phyloP scores from a whole-genome alignment of 2,797 vertebrate genomes.

The Poeciliopsis turneri region DNA sequence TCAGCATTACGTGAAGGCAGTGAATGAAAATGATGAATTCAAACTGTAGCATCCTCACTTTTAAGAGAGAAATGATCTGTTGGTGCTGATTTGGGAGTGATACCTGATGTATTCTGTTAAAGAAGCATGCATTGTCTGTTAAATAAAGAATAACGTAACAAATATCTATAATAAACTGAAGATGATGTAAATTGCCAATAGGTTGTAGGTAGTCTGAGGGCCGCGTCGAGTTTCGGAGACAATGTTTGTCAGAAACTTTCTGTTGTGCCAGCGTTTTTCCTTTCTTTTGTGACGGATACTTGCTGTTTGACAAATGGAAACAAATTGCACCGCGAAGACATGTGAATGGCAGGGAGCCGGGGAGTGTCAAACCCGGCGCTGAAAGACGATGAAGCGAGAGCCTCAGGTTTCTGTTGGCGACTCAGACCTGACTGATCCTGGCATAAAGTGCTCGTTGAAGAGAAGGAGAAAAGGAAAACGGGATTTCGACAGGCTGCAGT shows the following conservation, averaged over 20 bases:
- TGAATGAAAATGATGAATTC: slow-evolving; percentile 76
- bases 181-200: slow-evolving; percentile 66
- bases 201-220: slow-evolving; percentile 52
- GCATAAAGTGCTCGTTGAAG: slow-evolving; percentile 81
- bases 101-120: slow-evolving; percentile 58
- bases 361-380: slow-evolving; percentile 73
- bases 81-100: slow-evolving; percentile 64
- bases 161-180: slow-evolving; percentile 64
- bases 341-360: slow-evolving; percentile 77
- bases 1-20: slow-evolving; percentile 76
- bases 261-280: slow-evolving; percentile 79
- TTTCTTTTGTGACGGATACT: slow-evolving; percentile 79
- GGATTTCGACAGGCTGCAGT: slow-evolving; percentile 82
- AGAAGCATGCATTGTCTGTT: slow-evolving; percentile 63
- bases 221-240: slow-evolving; percentile 70
- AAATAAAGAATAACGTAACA: slow-evolving; percentile 69
- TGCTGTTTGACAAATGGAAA: slow-evolving; percentile 81
- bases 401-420: slow-evolving; percentile 75
- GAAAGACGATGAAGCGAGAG: slow-evolving; percentile 75
- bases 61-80: slow-evolving; percentile 64
- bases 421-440: slow-evolving; percentile 81
- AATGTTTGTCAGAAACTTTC: slow-evolving; percentile 71
- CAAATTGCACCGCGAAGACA: slow-evolving; percentile 76
- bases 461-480: slow-evolving; percentile 75
- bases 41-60: slow-evolving; percentile 59